Conservation (phyloP, 2,113 vertebrate genomes). For the Porphyrio hochstetteri region DNA sequence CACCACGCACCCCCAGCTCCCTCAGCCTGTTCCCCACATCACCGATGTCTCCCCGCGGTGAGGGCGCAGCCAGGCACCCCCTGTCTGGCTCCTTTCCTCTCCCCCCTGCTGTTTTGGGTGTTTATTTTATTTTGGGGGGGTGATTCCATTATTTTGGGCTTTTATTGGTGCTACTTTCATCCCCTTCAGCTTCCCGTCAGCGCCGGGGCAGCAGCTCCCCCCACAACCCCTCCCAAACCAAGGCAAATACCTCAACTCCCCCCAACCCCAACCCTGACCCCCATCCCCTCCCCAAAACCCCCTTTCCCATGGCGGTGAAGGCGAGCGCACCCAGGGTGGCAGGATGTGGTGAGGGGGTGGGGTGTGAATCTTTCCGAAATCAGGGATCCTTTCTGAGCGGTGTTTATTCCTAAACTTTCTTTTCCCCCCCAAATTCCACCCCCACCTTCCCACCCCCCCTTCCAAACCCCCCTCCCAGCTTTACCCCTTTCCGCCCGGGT, state of each 20-base stretch:
- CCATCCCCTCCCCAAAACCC: neutral
- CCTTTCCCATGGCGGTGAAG: neutral
- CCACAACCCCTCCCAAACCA: neutral
- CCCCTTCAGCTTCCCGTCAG: constrained; percentile 33
- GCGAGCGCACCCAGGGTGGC: neutral
- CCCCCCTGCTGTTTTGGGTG: neutral
- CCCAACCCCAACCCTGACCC: no score
- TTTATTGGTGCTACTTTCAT: constrained; percentile 65
- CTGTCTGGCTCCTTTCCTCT: neutral
- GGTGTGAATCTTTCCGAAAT: constrained; percentile 51
- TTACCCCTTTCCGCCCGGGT: neutral
- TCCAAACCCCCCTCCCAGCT: neutral
- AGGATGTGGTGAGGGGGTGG: no score
- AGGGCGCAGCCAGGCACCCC: neutral
- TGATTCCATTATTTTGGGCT: neutral
- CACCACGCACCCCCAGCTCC: neutral
- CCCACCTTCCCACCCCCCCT: no score
- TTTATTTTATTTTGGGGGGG: neutral
- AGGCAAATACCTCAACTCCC: constrained; percentile 71
- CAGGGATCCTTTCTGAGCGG: constrained; percentile 75
- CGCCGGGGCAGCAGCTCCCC: neutral
- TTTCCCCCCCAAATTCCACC: neutral
- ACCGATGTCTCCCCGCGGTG: neutral
- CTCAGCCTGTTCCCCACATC: neutral
- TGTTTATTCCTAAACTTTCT: neutral